Conservation (phyloP, 2,888 invertebrate species). For the Crepidodera aurea region DNA sequence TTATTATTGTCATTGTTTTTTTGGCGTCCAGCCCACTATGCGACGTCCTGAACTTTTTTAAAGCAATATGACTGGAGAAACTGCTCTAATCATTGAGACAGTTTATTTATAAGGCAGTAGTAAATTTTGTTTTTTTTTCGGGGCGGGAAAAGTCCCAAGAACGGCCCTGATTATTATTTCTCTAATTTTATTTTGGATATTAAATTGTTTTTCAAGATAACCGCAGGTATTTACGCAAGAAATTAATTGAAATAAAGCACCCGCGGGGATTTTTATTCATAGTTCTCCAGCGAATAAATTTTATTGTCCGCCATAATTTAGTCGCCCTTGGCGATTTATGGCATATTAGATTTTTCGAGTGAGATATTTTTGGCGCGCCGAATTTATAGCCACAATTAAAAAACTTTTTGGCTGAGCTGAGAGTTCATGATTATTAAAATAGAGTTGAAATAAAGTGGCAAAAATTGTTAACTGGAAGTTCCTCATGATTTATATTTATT, state of each 20-base stretch:
- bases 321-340: conserved; percentile 10
- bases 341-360: conserved; percentile 27
- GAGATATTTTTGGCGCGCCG: conserved; percentile 23
- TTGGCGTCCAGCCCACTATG: too few relatives aligned
- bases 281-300: conserved; percentile 7
- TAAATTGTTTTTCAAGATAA: too few relatives aligned
- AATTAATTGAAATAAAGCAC: conserved; percentile 18
- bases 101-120: too few relatives aligned
- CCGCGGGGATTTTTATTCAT: conserved; percentile 13
- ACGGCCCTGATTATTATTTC: too few relatives aligned
- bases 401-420: conserved; percentile 8
- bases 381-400: conserved; percentile 22
- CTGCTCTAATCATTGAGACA: too few relatives aligned
- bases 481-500: background rate
- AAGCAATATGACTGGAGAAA: too few relatives aligned
- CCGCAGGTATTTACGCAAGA: too few relatives aligned
- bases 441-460: conserved; percentile 16
- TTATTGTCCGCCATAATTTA: conserved; percentile 6
- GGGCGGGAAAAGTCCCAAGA: too few relatives aligned
- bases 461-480: conserved; percentile 13
- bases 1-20: too few relatives aligned
- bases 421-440: conserved; percentile 23
- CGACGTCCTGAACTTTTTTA: too few relatives aligned
- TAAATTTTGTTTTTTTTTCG: too few relatives aligned
- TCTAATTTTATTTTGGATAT: too few relatives aligned